Base-by-base conservation (phyloP, 2,888 invertebrate species). In the Dyspetes luteomarginatus region DNA sequence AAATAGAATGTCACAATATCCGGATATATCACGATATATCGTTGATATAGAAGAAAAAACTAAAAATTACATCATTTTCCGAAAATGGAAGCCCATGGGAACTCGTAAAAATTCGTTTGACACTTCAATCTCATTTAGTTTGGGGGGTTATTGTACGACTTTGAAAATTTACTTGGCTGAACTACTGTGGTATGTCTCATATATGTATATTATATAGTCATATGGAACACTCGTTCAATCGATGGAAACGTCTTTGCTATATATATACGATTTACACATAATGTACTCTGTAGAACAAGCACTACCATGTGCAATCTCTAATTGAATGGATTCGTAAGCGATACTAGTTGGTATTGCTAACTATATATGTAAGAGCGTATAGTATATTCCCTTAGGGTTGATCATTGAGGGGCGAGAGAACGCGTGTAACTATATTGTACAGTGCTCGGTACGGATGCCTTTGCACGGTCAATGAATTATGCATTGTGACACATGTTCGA, bases 271-370 rank as follows among this genome's bases (percentile, higher is more conserved):
- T 43, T 17, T 26, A 52, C 50, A 15, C 30, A 17, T 26, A 28
- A 68, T 30, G 19, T 55, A n/a, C n/a, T 36, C 15, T 17, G 55
- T 36, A 30, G 12, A 12, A 24, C 9, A 60, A 15, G 41, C 15
- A 36, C 55, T 17, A 62, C 26, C 50, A 74, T 71, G 67, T 75
- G 71, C 71, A 60, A 71, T 71, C 60, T 45, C 58, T 75, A 71
- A 75, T 80, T 80, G 75, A 80, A 71, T 80, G 64, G 75, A 71
- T 67, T 75, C 52, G 75, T 60, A 71, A 71, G 65, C 65, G 75
- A 65, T 72, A 50, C 50, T 64, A 45, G 22, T 26, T 9, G 62
- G 45, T 62, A 56, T 45, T 48, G 65, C 22, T 52, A 43, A 48
- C 28, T 64, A 58, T 26, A 24, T 60, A 15, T 52, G 52, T 36